Percentiles rank a stretch among this genome's conserved stretches.
These are phyloP conservation scores for Gymnarchus niloticus DNA, from an alignment of 2,113 vertebrate genomes.

Conservation along the genomic window DNA sequence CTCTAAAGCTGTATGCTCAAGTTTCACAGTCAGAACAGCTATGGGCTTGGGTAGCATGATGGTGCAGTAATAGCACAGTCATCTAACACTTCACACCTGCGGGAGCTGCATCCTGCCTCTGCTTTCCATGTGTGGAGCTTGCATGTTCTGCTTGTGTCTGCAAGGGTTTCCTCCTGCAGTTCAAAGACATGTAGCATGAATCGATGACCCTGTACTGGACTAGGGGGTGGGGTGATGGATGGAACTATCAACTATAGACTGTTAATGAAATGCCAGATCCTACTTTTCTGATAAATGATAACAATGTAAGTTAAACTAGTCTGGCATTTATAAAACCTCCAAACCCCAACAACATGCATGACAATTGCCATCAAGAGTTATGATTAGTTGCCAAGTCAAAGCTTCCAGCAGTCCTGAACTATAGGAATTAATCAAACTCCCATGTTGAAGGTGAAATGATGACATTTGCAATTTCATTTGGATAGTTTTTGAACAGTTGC, in stretches of 20 bases:
- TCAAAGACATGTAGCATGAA: not conserved
- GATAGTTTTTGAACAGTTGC: not conserved
- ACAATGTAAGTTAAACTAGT: not conserved
- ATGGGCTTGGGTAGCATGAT: not conserved
- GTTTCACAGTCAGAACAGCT: not conserved
- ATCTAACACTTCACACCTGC: not conserved
- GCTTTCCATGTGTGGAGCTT: not conserved
- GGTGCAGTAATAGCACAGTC: too few relatives aligned
- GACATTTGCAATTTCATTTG: not conserved
- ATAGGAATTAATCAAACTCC: constrained; percentile 1
- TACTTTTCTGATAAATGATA: not conserved
- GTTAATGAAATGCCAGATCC: not conserved
- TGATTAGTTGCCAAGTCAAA: not conserved
- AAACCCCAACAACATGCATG: not conserved
- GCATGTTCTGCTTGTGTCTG: not conserved
- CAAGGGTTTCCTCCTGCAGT: not conserved
- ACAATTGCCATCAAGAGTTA: not conserved
- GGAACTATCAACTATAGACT: not conserved
- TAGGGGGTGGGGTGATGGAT: not conserved
- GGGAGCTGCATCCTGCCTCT: not conserved
- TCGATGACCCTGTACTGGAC: not conserved
- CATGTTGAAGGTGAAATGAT: not conserved
- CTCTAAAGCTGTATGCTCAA: not conserved
- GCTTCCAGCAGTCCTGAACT: not conserved
- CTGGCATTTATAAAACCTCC: not conserved